These are phyloP conservation scores for Oedothorax gibbosus DNA, from an alignment of 1,140 invertebrate species.

Conservation along the genomic window DNA sequence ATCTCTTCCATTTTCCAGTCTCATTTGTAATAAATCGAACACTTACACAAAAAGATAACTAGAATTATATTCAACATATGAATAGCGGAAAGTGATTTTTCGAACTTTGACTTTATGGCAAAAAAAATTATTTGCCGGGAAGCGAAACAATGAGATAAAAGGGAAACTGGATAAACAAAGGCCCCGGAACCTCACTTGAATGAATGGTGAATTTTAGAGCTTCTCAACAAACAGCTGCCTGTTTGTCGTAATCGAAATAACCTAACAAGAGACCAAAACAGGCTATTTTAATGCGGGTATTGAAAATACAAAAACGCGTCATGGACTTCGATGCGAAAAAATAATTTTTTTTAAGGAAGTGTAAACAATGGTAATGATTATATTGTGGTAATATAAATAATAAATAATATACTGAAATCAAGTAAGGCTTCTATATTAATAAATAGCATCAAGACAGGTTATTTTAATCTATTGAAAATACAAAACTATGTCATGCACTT, in stretches of 20 bases:
- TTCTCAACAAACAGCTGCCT: not conserved
- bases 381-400: no score
- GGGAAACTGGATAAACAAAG: constrained; percentile 36
- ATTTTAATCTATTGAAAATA: no score
- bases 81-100: constrained; percentile 10
- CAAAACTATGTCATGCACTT: no score
- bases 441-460: no score
- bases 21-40: not conserved
- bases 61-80: not conserved
- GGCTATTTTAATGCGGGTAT: not conserved
- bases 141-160: constrained; percentile 17
- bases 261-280: constrained; percentile 7
- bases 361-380: no score
- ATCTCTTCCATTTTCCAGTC: not conserved
- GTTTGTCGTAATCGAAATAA: constrained; percentile 29
- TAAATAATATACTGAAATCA: no score
- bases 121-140: constrained; percentile 1
- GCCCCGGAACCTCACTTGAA: constrained; percentile 27
- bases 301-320: constrained; percentile 16
- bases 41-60: not conserved
- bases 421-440: no score
- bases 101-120: constrained; percentile 35
- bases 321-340: not conserved
- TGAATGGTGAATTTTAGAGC: constrained; percentile 19
- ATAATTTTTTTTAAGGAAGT: no score